These are phyloP conservation scores for Salpingus planirostris DNA, from an alignment of 2,888 invertebrate genomes.

Conservation along the genomic window DNA sequence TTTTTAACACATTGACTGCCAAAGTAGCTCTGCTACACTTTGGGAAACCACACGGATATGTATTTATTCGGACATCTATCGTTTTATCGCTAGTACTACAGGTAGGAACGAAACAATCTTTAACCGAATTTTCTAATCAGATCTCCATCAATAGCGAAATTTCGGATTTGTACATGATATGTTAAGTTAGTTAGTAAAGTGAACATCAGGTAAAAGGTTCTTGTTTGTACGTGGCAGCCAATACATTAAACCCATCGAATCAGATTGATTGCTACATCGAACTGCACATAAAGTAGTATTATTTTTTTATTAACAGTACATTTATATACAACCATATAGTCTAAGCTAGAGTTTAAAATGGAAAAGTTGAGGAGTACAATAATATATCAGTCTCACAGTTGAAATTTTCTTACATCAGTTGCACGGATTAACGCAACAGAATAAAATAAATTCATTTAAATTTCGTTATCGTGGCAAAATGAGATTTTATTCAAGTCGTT, in stretches of 20 bases:
- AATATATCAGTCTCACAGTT: constrained; percentile 34
- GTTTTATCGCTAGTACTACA: constrained; percentile 1
- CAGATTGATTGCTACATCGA: constrained; percentile 7
- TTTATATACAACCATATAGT: constrained; percentile 24
- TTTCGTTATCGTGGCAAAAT: constrained; percentile 40
- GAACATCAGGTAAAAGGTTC: background rate
- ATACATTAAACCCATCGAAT: constrained; percentile 9
- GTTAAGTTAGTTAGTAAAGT: too few relatives aligned
- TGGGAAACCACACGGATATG: too few relatives aligned
- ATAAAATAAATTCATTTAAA: constrained; percentile 23
- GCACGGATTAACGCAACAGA: constrained; percentile 8
- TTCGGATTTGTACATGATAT: too few relatives aligned
- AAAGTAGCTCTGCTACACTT: constrained; percentile 3
- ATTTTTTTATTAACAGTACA: constrained; percentile 16
- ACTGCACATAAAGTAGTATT: constrained; percentile 13
- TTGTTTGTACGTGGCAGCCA: constrained; percentile 10
- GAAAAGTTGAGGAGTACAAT: constrained; percentile 26
- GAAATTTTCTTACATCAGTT: constrained; percentile 14
- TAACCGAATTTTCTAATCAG: background rate
- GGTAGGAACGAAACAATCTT: constrained; percentile 7
- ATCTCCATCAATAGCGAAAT: too few relatives aligned
- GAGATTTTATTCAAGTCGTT: constrained; percentile 33
- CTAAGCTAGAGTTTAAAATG: constrained; percentile 19
- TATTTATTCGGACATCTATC: too few relatives aligned
- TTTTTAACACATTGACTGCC: constrained; percentile 15